Base-by-base conservation (phyloP, 2,888 invertebrate genomes). In the Clusia tigrina region DNA sequence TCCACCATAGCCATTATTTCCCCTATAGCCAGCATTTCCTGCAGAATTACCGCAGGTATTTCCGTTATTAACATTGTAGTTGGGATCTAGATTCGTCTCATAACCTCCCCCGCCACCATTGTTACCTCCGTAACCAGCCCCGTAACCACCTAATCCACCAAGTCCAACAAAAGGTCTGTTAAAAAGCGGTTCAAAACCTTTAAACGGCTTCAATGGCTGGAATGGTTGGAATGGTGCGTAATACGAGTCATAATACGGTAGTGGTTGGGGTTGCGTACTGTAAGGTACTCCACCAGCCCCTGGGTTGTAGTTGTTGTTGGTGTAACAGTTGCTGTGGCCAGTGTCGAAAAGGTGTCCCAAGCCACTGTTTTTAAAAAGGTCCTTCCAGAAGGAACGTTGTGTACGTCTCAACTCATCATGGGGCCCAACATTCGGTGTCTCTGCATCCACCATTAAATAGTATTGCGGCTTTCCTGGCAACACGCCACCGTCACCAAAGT, bases 321-420 rank as follows among this genome's bases (percentile, higher is more conserved):
- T 69, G 63, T 73, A 71, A 54, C 64, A 76, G 1, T 63, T 68
- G 17, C 74, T 64, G n/a, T 71, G 74, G 0, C 71, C 32, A 5
- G 20, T 18, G 3, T 17, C 37, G 12, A 60, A 60, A 6, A 60
- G 54, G 42, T 46, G 25, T 25, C 54, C 54, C 54, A 54, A 20
- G 0, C 64, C 60, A 53, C 62, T 65, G 1, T 63, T 60, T 54
- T 68, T 69, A 15, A 69, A 65, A 12, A 69, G 55, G 10, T 67
- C 67, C 53, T 79, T 79, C 2, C 72, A 51, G 2, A 78, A 66
- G 15, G 73, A 75, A 0, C 78, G 74, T 60, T 76, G 73, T 2
- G 73, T 69, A 10, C 78, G 77, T 26, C 58, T 71, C 17, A 74
- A 54, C 17, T 76, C 67, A 1, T 68, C 71, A 10, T 67, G 70